Percentiles rank a stretch among this genome's conserved stretches.
phyloP scores from a whole-genome alignment of 2,888 invertebrate genomes.

The Octonoba sinensis region DNA sequence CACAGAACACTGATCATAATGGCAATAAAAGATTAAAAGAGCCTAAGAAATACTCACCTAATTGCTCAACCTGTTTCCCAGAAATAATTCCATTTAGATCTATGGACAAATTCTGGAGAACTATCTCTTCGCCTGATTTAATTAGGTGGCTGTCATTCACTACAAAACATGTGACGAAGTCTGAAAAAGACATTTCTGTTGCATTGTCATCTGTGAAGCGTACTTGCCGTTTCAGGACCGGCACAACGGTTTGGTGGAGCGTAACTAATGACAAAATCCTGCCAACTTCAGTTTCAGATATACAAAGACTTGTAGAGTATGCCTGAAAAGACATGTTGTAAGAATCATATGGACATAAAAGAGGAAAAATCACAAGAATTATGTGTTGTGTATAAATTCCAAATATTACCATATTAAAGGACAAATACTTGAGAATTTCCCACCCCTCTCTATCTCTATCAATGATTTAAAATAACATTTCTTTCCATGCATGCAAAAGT shows the following conservation, averaged over 20 bases:
- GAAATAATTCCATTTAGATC: constrained; percentile 42
- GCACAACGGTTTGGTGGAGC: constrained; percentile 64
- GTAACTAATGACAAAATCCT: constrained; percentile 71
- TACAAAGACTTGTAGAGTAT: constrained; percentile 68
- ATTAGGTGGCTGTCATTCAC: constrained; percentile 54
- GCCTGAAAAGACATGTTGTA: constrained; percentile 60
- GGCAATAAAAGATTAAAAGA: neutral
- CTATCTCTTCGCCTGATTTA: constrained; percentile 49
- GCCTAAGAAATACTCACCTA: constrained; percentile 21
- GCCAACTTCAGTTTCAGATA: constrained; percentile 72
- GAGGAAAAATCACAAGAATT: neutral
- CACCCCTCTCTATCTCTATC: no score
- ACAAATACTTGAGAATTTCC: no score
- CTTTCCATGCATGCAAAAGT: no score
- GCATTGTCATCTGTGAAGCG: constrained; percentile 53
- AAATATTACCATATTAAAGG: neutral
- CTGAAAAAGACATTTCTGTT: constrained; percentile 46
- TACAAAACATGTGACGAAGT: constrained; percentile 57
- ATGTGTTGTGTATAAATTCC: neutral
- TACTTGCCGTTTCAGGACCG: constrained; percentile 48
- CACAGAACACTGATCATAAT: neutral
- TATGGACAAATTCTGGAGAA: constrained; percentile 50
- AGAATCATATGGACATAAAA: neutral
- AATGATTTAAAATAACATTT: no score
- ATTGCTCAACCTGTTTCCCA: constrained; percentile 41